phyloP scores from a whole-genome alignment of 1,140 invertebrate species.

The Sarcophaga bullata region DNA sequence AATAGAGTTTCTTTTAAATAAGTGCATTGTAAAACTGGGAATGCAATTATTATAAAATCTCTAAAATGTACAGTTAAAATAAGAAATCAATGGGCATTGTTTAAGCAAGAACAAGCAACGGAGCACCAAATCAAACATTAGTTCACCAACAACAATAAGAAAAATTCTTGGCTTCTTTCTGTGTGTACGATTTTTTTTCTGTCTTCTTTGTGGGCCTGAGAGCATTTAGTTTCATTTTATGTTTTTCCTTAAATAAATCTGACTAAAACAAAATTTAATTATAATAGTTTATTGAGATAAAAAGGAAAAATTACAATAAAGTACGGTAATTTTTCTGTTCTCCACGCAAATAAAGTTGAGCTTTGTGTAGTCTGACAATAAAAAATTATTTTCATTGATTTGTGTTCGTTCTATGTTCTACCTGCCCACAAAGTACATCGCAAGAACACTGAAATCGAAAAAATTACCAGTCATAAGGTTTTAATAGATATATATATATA shows the following conservation, averaged over 20 bases:
- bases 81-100: conserved; percentile 38
- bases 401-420: not conserved
- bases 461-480: too few relatives aligned
- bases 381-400: conserved; percentile 7
- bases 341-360: not conserved
- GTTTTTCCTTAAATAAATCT: conserved; percentile 7
- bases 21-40: too few relatives aligned
- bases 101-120: conserved; percentile 28
- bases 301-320: too few relatives aligned
- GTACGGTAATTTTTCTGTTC: too few relatives aligned
- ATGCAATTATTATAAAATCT: too few relatives aligned
- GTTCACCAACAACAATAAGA: conserved; percentile 9
- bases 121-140: conserved; percentile 5
- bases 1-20: not conserved
- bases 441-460: too few relatives aligned
- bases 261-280: not conserved
- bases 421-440: too few relatives aligned
- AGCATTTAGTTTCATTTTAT: not conserved
- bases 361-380: not conserved
- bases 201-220: not conserved
- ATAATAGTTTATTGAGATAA: too few relatives aligned
- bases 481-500: too few relatives aligned
- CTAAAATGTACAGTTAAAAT: not conserved
- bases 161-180: conserved; percentile 26
- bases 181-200: not conserved